These are phyloP conservation scores for Burhinus bistriatus DNA, from an alignment of 2,113 vertebrate genomes.

Conservation along the genomic window DNA sequence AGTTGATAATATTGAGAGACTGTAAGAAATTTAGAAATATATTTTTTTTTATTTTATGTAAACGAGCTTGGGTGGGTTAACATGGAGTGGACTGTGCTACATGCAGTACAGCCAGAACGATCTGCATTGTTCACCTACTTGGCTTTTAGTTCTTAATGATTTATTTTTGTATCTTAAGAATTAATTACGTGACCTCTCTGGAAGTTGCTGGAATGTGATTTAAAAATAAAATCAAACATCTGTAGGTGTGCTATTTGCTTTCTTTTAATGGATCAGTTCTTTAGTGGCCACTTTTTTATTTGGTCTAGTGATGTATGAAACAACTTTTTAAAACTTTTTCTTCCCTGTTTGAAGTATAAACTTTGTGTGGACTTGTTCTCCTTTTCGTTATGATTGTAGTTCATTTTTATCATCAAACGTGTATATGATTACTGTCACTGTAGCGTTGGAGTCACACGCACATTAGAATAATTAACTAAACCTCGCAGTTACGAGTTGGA, in stretches of 20 bases:
- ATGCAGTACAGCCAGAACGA: background rate
- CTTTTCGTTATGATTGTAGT: background rate
- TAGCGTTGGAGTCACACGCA: background rate
- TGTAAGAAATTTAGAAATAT: background rate
- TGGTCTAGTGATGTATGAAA: background rate
- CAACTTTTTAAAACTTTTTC: background rate
- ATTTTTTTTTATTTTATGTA: background rate
- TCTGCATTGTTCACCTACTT: background rate
- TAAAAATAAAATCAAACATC: background rate
- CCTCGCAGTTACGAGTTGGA: background rate
- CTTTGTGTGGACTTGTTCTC: background rate
- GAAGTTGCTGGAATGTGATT: background rate
- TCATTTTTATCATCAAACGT: background rate
- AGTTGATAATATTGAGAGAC: background rate
- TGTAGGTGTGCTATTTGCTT: background rate
- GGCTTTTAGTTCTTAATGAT: background rate
- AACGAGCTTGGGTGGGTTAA: background rate
- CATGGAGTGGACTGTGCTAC: background rate
- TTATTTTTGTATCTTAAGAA: background rate
- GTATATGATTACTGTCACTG: background rate
- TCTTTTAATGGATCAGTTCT: background rate
- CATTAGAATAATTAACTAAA: background rate
- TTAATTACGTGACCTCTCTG: background rate
- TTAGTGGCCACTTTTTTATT: background rate
- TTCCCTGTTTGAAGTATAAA: background rate